These are phyloP conservation scores for Platyura marginata DNA, from an alignment of 1,140 invertebrate species.

Conservation along the genomic window DNA sequence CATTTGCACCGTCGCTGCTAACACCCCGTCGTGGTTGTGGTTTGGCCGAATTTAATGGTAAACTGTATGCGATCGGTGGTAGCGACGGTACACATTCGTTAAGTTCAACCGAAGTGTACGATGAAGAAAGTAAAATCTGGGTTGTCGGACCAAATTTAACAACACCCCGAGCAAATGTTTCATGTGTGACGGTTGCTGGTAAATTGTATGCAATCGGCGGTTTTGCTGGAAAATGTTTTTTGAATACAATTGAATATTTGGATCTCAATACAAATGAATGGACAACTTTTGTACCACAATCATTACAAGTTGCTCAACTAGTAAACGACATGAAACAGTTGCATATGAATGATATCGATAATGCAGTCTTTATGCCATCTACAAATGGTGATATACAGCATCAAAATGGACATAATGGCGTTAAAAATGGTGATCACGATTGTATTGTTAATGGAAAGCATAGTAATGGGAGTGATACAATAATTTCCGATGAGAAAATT, in stretches of 20 bases:
- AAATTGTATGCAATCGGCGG: slow-evolving; percentile 62
- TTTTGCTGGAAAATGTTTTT: slow-evolving; percentile 54
- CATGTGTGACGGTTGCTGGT: slow-evolving; percentile 46
- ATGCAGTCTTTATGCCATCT: too few relatives aligned
- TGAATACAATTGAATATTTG: slow-evolving; percentile 66
- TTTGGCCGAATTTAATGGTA: slow-evolving; percentile 38
- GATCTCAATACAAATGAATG: slow-evolving; percentile 49
- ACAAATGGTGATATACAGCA: too few relatives aligned
- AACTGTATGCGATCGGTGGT: slow-evolving; percentile 46
- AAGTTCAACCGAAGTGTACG: slow-evolving; percentile 44
- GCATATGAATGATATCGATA: too few relatives aligned
- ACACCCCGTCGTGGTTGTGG: slow-evolving; percentile 41
- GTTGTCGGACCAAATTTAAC: slow-evolving; percentile 45
- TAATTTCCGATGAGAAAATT: too few relatives aligned
- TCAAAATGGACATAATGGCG: too few relatives aligned
- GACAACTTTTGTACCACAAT: slow-evolving; percentile 37
- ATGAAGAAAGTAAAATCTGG: slow-evolving; percentile 32
- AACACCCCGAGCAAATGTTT: slow-evolving; percentile 46
- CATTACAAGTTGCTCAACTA: too few relatives aligned
- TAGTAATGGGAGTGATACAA: too few relatives aligned
- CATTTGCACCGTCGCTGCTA: slow-evolving; percentile 29
- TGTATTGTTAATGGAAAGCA: too few relatives aligned
- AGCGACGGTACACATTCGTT: slow-evolving; percentile 54
- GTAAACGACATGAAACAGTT: too few relatives aligned
- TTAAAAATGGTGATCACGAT: too few relatives aligned